Conservation (phyloP, 2,888 invertebrate genomes). For the Celastrina argiolus region DNA sequence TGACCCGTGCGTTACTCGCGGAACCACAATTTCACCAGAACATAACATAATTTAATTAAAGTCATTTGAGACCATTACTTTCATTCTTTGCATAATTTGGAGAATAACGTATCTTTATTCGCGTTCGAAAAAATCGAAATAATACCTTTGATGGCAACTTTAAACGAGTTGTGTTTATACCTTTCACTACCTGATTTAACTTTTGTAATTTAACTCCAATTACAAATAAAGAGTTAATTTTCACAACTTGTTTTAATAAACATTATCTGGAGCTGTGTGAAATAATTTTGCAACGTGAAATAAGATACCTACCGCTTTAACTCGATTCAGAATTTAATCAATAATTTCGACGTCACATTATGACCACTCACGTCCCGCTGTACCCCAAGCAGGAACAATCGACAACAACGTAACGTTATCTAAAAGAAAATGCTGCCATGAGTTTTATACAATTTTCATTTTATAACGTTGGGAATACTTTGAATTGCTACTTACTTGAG, state of each 20-base stretch:
- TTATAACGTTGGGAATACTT: no score
- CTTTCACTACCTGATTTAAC: neutral
- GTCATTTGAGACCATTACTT: neutral
- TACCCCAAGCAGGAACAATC: no score
- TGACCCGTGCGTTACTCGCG: constrained; percentile 12
- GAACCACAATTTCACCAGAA: constrained; percentile 15
- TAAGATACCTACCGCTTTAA: constrained; percentile 28
- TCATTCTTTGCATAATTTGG: neutral
- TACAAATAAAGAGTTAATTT: neutral
- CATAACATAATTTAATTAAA: neutral
- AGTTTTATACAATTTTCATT: no score
- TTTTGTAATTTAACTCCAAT: constrained; percentile 3
- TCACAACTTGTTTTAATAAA: constrained; percentile 4
- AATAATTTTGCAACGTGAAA: constrained; percentile 25
- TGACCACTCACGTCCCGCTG: neutral
- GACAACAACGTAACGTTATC: no score
- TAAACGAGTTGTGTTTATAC: neutral
- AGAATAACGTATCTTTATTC: neutral
- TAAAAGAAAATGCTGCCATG: no score
- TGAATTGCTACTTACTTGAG: no score
- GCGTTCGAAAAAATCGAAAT: neutral
- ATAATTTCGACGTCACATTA: neutral
- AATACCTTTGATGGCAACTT: neutral
- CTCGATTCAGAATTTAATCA: neutral
- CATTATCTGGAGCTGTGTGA: neutral